Evolutionary conservation across 2,888 invertebrate species (phyloP), one percentile per base, ranked within the genome.

Genomic region (Hemaris fuciformis): DNA sequence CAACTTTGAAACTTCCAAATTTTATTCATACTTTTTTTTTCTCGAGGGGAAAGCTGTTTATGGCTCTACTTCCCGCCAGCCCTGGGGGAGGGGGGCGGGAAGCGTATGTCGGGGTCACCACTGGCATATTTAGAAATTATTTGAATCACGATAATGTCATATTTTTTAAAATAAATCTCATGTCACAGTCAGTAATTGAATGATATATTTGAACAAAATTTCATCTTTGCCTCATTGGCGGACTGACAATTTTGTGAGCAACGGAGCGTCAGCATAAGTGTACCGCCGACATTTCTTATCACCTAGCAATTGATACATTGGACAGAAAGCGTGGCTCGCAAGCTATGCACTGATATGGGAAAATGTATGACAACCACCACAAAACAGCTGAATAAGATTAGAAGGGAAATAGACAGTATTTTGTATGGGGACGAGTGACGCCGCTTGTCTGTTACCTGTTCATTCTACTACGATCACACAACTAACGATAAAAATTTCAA

Each of bases 251-350:
- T 10, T 45, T 22, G 45, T 13, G 45, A 45, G 38, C 13, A 45
- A 8, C 22, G 18, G 10, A 10, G 10, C 10, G 45, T 13, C 22
- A 20, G 7, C 25, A 15, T 25, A n/a, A 31, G 31, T 3, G 34
- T 38, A 13, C n/a, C 34, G n/a, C 34, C 34, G n/a, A 38, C 10
- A 31, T 13, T 38, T 15, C 27, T 48, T 48, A 48, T 13, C n/a
- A n/a, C n/a, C 27, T 48, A 48, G 20, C 43, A 43, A 27, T 48
- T 27, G 15, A 48, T 15, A 25, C 27, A 48, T 7, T 48, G 48
- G 48, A 48, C 48, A 48, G 48, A 48, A 48, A 48, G 48, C 48
- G 25, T n/a, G 23, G 15, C 48, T 25, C 48, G 48, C 48, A 27
- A 48, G 48, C 48, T 25, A 48, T 38, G 38, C 25, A 15, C 8